Conservation (phyloP, 2,113 vertebrate species). For the Ceyx margarethae region DNA sequence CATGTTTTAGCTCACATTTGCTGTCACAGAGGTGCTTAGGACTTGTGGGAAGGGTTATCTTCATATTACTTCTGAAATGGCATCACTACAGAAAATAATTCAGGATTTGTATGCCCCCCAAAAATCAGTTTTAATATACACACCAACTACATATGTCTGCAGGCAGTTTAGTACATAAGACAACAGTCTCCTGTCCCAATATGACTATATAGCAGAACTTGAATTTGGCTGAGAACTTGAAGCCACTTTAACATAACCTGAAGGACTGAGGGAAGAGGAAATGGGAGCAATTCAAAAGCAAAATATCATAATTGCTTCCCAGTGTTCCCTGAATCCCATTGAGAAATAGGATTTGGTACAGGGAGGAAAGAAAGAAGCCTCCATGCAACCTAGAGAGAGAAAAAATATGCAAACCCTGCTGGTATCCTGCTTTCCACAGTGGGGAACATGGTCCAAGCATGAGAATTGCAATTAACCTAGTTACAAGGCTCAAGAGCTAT, state of each 20-base stretch:
- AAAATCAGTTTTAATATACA: neutral
- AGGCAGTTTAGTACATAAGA: neutral
- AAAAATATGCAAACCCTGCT: rapidly evolving
- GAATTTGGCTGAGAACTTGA: neutral
- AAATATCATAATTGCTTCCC: neutral
- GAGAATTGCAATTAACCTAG: conserved; percentile 19
- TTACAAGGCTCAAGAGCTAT: neutral
- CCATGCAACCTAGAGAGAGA: neutral
- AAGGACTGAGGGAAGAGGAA: neutral
- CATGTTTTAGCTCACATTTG: neutral
- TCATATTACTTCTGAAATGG: neutral
- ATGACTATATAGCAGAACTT: neutral
- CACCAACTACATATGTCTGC: neutral
- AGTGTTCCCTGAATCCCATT: neutral
- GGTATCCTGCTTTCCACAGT: neutral
- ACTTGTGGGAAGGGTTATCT: neutral
- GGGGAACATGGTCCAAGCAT: neutral
- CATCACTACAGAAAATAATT: neutral
- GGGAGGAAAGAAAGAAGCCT: neutral
- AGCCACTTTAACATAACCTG: neutral
- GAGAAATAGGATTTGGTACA: neutral
- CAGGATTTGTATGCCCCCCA: neutral
- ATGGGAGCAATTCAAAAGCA: neutral
- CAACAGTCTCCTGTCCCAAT: rapidly evolving
- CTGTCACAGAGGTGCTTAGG: neutral